These are phyloP conservation scores for Equus przewalskii DNA, from an alignment of 2,113 vertebrate genomes.

Conservation along the genomic window DNA sequence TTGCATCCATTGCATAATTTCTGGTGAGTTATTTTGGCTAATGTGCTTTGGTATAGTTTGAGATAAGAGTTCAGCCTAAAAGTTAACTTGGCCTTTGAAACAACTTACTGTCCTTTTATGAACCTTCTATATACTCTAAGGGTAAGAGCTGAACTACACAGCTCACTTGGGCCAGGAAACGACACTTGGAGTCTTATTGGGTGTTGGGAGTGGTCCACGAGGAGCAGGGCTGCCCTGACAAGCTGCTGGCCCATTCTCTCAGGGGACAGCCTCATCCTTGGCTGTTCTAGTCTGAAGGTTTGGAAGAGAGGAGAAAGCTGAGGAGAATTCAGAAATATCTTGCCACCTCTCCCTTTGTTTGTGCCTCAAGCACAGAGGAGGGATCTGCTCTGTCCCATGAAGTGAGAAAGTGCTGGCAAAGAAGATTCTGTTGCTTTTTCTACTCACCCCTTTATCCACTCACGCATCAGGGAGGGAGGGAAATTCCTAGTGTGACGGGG, in stretches of 20 bases:
- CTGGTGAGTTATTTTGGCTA: neutral
- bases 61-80: conserved; percentile 22
- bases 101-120: neutral
- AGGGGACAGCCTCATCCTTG: neutral
- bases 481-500: neutral
- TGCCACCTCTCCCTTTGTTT: neutral
- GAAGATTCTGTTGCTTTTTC: neutral
- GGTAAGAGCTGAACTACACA: neutral
- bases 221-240: neutral
- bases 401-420: neutral
- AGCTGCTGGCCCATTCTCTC: neutral
- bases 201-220: neutral
- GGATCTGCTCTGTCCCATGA: neutral
- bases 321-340: neutral
- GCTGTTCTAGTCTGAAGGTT: neutral
- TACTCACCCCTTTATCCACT: neutral
- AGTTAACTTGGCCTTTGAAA: conserved; percentile 23
- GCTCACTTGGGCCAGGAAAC: neutral
- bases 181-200: neutral
- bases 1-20: neutral
- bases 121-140: neutral
- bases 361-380: neutral
- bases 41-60: neutral
- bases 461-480: neutral
- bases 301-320: neutral